Base-by-base conservation (phyloP, 1,140 invertebrate species). In the Acromyrmex echinatior region DNA sequence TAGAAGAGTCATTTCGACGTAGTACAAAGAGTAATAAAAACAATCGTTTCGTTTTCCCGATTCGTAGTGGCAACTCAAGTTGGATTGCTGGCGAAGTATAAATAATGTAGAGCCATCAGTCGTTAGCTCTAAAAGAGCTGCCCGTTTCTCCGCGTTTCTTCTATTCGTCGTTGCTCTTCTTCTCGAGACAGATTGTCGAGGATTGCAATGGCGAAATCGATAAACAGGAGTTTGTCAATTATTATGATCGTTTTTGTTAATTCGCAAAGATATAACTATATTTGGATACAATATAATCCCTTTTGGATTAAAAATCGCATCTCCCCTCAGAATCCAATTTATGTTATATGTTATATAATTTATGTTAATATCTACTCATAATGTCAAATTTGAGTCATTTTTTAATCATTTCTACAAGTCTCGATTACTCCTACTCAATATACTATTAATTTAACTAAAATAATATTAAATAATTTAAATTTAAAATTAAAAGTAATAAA, bases 91-190 rank as follows among this genome's bases (percentile, higher is more conserved):
- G 49, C 65, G 49, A 74, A 31, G 62, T 91, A 91, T 91, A 90
- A 91, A 91, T 91, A 90, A 91, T 91, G 90, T 91, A 90, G 84
- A 90, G 51, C 65, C 79, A 88, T 86, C 74, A 74, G 89, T 91
- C 89, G 89, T 88, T 90, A 90, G 79, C 56, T 91, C 79, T 88
- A 87, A 88, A 90, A 88, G 89, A 86, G 77, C 77, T 86, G 60
- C 58, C 62, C 66, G 62, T 53, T 53, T 58, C 68, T 70, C 39
- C 79, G 76, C 76, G 63, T 90, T 90, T 91, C 88, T 81, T 73
- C 63, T 56, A 74, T 56, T 10, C 49, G 49, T 31, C 53, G 71
- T 68, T 73, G 68, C 74, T 90, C 86, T 88, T 88, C 87, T 85
- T 87, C 78, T 60, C 74, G 77, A 81, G 87, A 91, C 79, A 90